Evolutionary conservation across 2,888 invertebrate genomes (phyloP).

Genomic region (Plemyria rubiginata): DNA sequence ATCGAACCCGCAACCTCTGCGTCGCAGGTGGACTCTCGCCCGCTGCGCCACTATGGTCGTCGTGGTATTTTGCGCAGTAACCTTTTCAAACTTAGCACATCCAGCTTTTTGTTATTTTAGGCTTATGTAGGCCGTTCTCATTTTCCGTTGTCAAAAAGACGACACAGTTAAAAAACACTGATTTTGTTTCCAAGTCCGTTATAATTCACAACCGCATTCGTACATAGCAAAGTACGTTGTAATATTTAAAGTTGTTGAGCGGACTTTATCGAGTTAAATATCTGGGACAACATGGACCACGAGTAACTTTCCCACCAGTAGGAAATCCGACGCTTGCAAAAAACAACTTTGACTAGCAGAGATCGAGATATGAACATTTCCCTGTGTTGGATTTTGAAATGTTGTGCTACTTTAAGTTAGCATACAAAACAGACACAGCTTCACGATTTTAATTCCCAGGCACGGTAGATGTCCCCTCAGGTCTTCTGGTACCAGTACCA

Average conservation of each 20-base stretch:
- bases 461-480: too few relatives aligned
- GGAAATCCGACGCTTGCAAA: slow-evolving; percentile 40
- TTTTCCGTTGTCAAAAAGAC: not conserved
- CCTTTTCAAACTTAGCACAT: too few relatives aligned
- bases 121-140: not conserved
- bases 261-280: slow-evolving; percentile 44
- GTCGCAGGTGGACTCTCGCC: too few relatives aligned
- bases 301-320: slow-evolving; percentile 36
- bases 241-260: slow-evolving; percentile 37
- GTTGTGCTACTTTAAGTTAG: slow-evolving; percentile 32
- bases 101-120: too few relatives aligned
- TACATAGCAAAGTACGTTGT: slow-evolving; percentile 34
- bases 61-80: too few relatives aligned
- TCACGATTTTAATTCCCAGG: too few relatives aligned
- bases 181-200: not conserved
- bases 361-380: slow-evolving; percentile 42
- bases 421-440: slow-evolving; percentile 5
- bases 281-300: slow-evolving; percentile 41
- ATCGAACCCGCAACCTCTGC: too few relatives aligned
- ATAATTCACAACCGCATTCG: slow-evolving; percentile 21
- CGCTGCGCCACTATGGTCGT: too few relatives aligned
- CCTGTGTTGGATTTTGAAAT: slow-evolving; percentile 34
- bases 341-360: slow-evolving; percentile 40
- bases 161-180: not conserved
- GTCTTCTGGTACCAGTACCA: too few relatives aligned